A percentile compares a stretch with the other conserved stretches of the same genome.
Evolutionary conservation across 2,797 vertebrate genomes (phyloP).

Genomic region (Semaprochilodus insignis): DNA sequence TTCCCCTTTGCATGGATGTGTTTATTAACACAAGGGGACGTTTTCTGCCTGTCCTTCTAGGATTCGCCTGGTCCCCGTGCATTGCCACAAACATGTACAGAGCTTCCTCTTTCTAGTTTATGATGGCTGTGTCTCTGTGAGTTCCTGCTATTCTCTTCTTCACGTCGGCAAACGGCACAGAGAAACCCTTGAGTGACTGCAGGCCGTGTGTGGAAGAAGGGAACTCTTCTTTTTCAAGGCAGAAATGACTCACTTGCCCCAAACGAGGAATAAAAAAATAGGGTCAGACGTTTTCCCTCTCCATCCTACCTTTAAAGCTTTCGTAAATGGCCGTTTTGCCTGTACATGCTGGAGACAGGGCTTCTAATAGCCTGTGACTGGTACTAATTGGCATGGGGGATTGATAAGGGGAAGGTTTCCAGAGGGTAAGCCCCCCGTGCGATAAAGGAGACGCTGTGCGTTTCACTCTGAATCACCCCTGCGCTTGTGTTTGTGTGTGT

Average conservation of each 20-base stretch:
- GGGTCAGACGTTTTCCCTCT: slow-evolving; percentile 29
- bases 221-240: slow-evolving; percentile 58
- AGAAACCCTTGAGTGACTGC: slow-evolving; percentile 7
- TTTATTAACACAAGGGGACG: slow-evolving; percentile 28
- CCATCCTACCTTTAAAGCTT: background rate
- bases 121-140: slow-evolving; percentile 7
- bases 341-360: background rate
- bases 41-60: slow-evolving; percentile 11
- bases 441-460: slow-evolving; percentile 71
- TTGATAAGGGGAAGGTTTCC: slow-evolving; percentile 61
- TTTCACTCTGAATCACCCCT: slow-evolving; percentile 71
- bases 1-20: slow-evolving; percentile 22
- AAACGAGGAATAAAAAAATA: slow-evolving; percentile 24
- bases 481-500: slow-evolving; percentile 86
- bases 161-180: background rate
- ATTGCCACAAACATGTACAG: background rate
- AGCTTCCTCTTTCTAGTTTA: slow-evolving; percentile 29
- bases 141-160: slow-evolving; percentile 46
- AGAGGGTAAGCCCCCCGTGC: slow-evolving; percentile 64
- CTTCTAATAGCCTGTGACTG: slow-evolving; percentile 50
- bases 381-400: slow-evolving; percentile 43
- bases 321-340: background rate
- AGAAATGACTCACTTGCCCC: slow-evolving; percentile 55
- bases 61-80: background rate
- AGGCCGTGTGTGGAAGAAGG: slow-evolving; percentile 21